Conservation (phyloP, 2,113 vertebrate genomes). For the Xyliphius kryptos region DNA sequence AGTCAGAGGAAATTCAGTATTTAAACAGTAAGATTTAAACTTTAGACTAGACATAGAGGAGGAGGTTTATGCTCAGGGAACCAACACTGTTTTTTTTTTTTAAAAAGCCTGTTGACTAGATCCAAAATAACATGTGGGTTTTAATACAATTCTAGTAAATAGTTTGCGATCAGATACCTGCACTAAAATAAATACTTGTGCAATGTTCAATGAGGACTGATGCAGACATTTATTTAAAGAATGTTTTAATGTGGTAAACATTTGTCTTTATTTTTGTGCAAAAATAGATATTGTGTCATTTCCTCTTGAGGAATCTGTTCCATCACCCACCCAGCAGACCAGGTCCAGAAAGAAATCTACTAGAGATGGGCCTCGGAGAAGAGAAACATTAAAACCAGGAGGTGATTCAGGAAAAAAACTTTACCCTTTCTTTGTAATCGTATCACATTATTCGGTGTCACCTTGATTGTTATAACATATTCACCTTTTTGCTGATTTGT, state of each 20-base stretch:
- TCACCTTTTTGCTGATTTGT: conserved; percentile 19
- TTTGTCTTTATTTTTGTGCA: conserved; percentile 14
- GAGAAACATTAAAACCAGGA: conserved; percentile 63
- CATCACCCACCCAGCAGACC: conserved; percentile 57
- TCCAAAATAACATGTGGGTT: too few species aligned
- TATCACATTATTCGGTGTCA: background rate
- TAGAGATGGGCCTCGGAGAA: conserved; percentile 67
- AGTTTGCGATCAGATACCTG: too few species aligned
- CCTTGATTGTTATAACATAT: background rate
- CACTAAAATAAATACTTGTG: too few species aligned
- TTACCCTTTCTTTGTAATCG: background rate
- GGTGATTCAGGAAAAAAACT: conserved; percentile 55
- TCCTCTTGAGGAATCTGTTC: conserved; percentile 51
- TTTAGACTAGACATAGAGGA: too few species aligned
- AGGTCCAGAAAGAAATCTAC: conserved; percentile 67
- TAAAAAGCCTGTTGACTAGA: too few species aligned
- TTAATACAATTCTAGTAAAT: too few species aligned
- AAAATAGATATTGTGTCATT: conserved; percentile 58
- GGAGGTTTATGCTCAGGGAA: too few species aligned
- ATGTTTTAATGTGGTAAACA: background rate
- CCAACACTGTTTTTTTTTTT: too few species aligned
- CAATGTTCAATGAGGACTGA: too few species aligned
- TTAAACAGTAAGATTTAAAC: conserved; percentile 46
- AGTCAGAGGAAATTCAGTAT: conserved; percentile 35
- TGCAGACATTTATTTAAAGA: too few species aligned